Conservation (phyloP, 2,888 invertebrate genomes). For the Epinotia ramella region DNA sequence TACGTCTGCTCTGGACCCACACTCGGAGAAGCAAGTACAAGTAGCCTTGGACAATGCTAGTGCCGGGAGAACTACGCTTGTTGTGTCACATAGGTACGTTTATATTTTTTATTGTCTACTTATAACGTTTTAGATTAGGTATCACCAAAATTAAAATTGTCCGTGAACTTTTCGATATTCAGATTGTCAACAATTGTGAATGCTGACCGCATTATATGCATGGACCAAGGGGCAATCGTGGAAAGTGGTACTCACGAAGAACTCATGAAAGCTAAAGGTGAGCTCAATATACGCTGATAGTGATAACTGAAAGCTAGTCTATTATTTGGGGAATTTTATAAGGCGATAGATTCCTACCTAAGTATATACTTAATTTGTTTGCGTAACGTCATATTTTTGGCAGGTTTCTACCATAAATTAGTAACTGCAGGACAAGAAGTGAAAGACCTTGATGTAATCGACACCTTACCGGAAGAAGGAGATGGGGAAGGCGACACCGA, state of each 20-base stretch:
- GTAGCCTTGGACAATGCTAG: slow-evolving; percentile 90
- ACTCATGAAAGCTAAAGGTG: slow-evolving; percentile 87
- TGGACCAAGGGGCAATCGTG: slow-evolving; percentile 89
- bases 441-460: slow-evolving; percentile 70
- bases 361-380: too few species aligned
- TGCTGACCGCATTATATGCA: slow-evolving; percentile 89
- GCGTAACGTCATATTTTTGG: slow-evolving; percentile 3
- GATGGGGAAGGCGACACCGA: slow-evolving; percentile 61
- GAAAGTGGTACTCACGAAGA: slow-evolving; percentile 92
- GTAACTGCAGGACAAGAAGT: slow-evolving; percentile 87
- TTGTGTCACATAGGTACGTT: slow-evolving; percentile 87
- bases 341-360: too few species aligned
- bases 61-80: slow-evolving; percentile 89
- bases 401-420: slow-evolving; percentile 83
- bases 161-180: slow-evolving; percentile 35
- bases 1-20: slow-evolving; percentile 93
- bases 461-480: slow-evolving; percentile 67
- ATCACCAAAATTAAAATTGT: neutral
- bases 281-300: slow-evolving; percentile 41
- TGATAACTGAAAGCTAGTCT: too few species aligned
- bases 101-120: neutral
- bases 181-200: slow-evolving; percentile 89
- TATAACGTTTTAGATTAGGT: neutral
- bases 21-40: slow-evolving; percentile 92
- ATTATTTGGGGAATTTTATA: too few species aligned